Percentiles rank a stretch among this genome's conserved stretches.
phyloP scores from a whole-genome alignment of 2,888 invertebrate genomes.

The Epinotia ramella region DNA sequence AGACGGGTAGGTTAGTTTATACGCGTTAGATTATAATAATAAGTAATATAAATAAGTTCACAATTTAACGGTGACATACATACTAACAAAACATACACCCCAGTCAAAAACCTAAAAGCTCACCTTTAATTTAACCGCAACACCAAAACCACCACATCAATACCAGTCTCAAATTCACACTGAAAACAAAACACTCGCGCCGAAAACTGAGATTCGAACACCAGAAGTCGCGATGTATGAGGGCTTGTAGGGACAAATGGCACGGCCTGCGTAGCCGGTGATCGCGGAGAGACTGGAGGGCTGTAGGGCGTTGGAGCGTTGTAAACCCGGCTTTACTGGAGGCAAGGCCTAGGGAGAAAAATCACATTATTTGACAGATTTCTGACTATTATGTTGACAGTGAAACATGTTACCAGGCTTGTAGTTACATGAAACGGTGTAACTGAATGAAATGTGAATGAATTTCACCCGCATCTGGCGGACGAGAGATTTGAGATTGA shows the following conservation, averaged over 20 bases:
- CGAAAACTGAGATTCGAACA: not conserved
- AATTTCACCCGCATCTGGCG: too few species aligned
- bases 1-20: too few species aligned
- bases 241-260: not conserved
- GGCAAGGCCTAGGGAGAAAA: not conserved
- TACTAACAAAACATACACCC: too few species aligned
- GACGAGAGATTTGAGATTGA: too few species aligned
- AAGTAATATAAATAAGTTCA: too few species aligned
- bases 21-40: too few species aligned
- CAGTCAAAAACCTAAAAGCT: not conserved
- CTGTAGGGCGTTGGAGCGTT: constrained; percentile 1
- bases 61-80: too few species aligned
- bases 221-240: constrained; percentile 5
- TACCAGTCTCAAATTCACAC: not conserved
- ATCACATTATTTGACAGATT: not conserved
- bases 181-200: constrained; percentile 8
- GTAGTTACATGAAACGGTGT: too few species aligned
- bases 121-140: constrained; percentile 18
- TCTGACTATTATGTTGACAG: not conserved
- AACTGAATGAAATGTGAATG: too few species aligned
- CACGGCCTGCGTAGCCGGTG: not conserved
- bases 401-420: not conserved
- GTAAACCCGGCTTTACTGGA: constrained; percentile 8
- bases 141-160: constrained; percentile 5
- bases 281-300: constrained; percentile 11